Base-by-base conservation (phyloP, 2,888 invertebrate genomes). In the Didymodactylos carnosus region DNA sequence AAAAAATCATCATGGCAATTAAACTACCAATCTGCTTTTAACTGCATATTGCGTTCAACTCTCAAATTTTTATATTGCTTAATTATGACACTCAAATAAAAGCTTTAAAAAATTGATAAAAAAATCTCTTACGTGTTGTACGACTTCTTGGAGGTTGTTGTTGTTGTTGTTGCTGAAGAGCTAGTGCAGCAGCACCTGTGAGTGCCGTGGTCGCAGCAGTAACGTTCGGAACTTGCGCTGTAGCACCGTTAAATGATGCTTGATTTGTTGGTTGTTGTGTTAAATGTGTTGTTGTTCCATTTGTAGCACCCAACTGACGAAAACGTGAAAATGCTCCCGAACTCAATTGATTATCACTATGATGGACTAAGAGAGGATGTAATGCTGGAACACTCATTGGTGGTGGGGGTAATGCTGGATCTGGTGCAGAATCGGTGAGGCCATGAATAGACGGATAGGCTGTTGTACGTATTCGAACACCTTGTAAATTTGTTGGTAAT, bases 371-470 rank as follows among this genome's bases (percentile, higher is more conserved):
- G 43, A 85, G 78, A 25, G 87, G 86, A 76, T 89, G 86, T 11
- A 86, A 84, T 19, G 79, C 78, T 2, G 86, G 82, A 51, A 86
- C 85, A 76, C 84, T 84, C 76, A 83, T 85, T 16, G 86, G 86
- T 35, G 88, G 88, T 40, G 87, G 85, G 69, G 86, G 84, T 29
- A 84, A 77, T 72, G 79, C 78, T 40, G 82, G 82, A 39, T 79
- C 81, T n/a, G 11, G 29, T 62, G 8, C n/a, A n/a, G n/a, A 35
- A 19, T 62, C 62, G 35, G 29, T 62, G 11, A 62, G 29, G 11
- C 62, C 62, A 35, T 62, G 62, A 19, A 62, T 3, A n/a, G 62
- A 19, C 35, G 62, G 62, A 35, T 11, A 62, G 11, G 35, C 62
- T 35, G n/a, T 62, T 25, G 62, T 35, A 62, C 62, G 62, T 35